Evolutionary conservation across 2,113 vertebrate genomes (phyloP).

Genomic region (Colinus virginianus): DNA sequence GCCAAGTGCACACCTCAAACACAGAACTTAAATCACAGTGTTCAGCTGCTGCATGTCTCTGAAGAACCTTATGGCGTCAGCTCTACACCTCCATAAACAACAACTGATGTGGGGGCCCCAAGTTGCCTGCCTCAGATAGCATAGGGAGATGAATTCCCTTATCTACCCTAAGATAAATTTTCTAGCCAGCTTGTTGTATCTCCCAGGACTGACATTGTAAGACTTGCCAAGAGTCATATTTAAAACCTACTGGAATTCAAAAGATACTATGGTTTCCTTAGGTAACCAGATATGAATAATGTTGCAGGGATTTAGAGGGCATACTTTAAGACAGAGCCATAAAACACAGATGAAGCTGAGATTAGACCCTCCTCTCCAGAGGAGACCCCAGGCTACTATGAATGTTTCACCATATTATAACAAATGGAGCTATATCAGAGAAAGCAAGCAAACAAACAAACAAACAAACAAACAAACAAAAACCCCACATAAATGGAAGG

Average conservation of each 20-base stretch:
- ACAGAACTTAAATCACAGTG: not conserved
- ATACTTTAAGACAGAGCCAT: not conserved
- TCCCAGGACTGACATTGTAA: not conserved
- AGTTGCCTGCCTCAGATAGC: not conserved
- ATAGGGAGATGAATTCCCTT: fast-evolving
- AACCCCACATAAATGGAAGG: not conserved
- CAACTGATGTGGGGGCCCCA: fast-evolving
- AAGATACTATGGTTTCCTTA: not conserved
- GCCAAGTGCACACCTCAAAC: fast-evolving
- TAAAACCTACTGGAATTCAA: not conserved
- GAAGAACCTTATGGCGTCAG: not conserved
- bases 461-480: not conserved
- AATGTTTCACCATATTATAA: not conserved
- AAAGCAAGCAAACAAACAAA: not conserved
- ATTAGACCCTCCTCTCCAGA: not conserved
- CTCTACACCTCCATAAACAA: not conserved
- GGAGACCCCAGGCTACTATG: not conserved
- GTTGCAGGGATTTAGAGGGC: not conserved
- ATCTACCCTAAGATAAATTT: not conserved
- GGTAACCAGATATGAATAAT: not conserved
- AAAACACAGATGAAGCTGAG: not conserved
- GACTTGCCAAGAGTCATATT: not conserved
- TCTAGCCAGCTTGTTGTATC: not conserved
- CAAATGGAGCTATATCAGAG: not conserved
- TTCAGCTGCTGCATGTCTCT: not conserved